Base-by-base conservation (phyloP, 2,113 vertebrate species). In the Anolis carolinensis region DNA sequence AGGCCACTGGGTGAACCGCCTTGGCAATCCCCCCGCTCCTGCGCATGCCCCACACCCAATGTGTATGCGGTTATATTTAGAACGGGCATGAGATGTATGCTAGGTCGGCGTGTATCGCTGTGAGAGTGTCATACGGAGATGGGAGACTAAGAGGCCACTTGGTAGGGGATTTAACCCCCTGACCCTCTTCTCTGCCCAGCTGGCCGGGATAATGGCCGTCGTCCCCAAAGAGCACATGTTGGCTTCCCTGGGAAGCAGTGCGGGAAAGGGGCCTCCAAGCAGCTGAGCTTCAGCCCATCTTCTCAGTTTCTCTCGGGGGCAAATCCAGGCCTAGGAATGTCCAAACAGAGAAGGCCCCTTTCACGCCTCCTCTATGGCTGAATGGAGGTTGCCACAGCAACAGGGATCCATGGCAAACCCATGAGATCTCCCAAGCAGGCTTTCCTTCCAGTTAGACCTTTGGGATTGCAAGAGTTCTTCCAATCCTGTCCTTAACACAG, bases 1-100 rank as follows among this genome's bases (percentile, higher is more conserved):
- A 93, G 90, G 89, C 16, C 93, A 89, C 68, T 77, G 34, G 80
- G 80, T 68, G 87, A 87, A 1, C 1, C 2, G 50, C 23, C n/a
- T 1, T 39, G 34, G 86, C 84, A 52, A 76, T 48, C 44, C 34
- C 44, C 30, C 44, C n/a, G 18, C 44, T 1, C 52, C 55, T 25
- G 1, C n/a, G n/a, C 52, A 10, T 3, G 30, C 23, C 9, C 25
- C n/a, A 0, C 39, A 7, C 21, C 34, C 72, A 39, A 10, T 1
- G 27, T 30, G 30, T 68, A 10, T 11, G 30, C 6, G 32, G 48
- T 72, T 81, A 81, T 81, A 68, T 86, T 86, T 86, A 86, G 79
- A 63, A 32, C 32, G 10, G 0, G 18, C 48, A 10, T 25, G 4
- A 67, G 72, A 21, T 70, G 59, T 71, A 74, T 14, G 70, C 70